These are phyloP conservation scores for Platypus cylindrus DNA, from an alignment of 2,888 invertebrate genomes.

Conservation along the genomic window DNA sequence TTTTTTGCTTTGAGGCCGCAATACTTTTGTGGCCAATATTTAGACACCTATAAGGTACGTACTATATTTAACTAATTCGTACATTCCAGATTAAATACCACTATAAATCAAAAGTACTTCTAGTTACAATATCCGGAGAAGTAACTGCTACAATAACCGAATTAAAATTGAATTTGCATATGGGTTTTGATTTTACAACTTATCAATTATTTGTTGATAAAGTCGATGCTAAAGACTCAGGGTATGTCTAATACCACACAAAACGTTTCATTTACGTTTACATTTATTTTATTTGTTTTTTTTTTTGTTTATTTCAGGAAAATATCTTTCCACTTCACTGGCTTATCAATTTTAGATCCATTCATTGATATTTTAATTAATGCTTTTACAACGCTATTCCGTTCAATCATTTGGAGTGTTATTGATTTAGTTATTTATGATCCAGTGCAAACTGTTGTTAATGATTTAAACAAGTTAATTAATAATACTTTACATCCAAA, in stretches of 20 bases:
- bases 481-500: slow-evolving; percentile 8
- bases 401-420: slow-evolving; percentile 6
- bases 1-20: no score
- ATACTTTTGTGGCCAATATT: no score
- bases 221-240: slow-evolving; percentile 22
- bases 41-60: no score
- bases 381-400: slow-evolving; percentile 5
- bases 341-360: slow-evolving; percentile 17
- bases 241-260: slow-evolving; percentile 17
- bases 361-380: slow-evolving; percentile 13
- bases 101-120: slow-evolving; percentile 41
- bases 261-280: background rate
- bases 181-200: slow-evolving; percentile 20
- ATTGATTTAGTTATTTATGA: slow-evolving; percentile 5
- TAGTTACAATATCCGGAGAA: slow-evolving; percentile 40
- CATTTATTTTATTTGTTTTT: slow-evolving; percentile 2
- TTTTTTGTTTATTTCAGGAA: slow-evolving; percentile 12
- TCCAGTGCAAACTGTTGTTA: slow-evolving; percentile 7
- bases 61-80: background rate
- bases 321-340: slow-evolving; percentile 14
- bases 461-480: slow-evolving; percentile 10
- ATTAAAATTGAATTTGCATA: slow-evolving; percentile 17
- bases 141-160: slow-evolving; percentile 35
- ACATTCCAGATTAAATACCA: slow-evolving; percentile 38
- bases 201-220: slow-evolving; percentile 19